Evolutionary conservation across 2,888 invertebrate species (phyloP).

Genomic region (Operophtera brumata): DNA sequence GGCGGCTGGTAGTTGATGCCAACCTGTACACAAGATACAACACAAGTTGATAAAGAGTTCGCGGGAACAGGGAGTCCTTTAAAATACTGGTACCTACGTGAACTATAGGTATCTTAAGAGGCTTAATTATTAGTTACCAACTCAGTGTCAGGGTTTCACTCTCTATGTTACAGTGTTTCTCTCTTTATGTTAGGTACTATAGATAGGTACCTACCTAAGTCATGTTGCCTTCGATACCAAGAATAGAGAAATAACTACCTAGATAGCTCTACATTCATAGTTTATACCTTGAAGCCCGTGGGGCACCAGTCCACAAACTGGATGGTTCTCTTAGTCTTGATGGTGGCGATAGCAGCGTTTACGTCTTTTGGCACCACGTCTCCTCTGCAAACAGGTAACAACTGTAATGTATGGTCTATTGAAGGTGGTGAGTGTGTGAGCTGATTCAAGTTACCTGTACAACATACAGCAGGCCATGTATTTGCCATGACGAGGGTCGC

Average conservation of each 20-base stretch:
- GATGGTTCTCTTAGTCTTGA: slow-evolving; percentile 95
- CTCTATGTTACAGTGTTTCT: too few relatives aligned
- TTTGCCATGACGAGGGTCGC: slow-evolving; percentile 93
- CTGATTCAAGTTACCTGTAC: slow-evolving; percentile 81
- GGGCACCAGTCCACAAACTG: slow-evolving; percentile 95
- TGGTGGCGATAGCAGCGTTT: slow-evolving; percentile 94
- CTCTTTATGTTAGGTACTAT: too few relatives aligned
- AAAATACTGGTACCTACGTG: too few relatives aligned
- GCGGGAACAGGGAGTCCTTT: too few relatives aligned
- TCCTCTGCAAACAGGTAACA: slow-evolving; percentile 79
- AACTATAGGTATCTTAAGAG: too few relatives aligned
- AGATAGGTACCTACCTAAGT: too few relatives aligned
- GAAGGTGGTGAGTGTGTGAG: background rate
- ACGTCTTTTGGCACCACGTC: slow-evolving; percentile 97
- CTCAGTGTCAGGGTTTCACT: too few relatives aligned
- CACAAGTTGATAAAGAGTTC: too few relatives aligned
- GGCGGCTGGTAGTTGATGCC: slow-evolving; percentile 95
- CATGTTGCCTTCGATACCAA: too few relatives aligned
- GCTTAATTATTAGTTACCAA: too few relatives aligned
- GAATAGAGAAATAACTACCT: too few relatives aligned
- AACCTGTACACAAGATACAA: slow-evolving; percentile 57
- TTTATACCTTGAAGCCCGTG: slow-evolving; percentile 86
- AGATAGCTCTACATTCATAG: too few relatives aligned
- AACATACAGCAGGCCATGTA: slow-evolving; percentile 98
- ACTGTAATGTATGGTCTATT: background rate